Conservation (phyloP, 2,888 invertebrate species). For the Fragum whitleyi region DNA sequence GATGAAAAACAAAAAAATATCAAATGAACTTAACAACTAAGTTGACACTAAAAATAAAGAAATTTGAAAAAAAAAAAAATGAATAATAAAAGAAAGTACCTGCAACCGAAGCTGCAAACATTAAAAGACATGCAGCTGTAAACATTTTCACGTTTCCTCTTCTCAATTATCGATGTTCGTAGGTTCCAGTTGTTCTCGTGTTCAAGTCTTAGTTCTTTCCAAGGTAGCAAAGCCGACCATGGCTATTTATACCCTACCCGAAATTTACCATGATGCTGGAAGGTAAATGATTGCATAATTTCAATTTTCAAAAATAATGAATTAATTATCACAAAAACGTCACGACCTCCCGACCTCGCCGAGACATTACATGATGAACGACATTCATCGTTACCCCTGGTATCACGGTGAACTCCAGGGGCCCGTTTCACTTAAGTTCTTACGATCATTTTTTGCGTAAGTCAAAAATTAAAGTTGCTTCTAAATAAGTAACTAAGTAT, state of each 20-base stretch:
- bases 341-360: background rate
- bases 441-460: no score
- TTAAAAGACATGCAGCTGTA: background rate
- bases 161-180: no score
- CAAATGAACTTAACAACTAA: no score
- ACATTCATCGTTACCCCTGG: no score
- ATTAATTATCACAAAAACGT: background rate
- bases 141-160: background rate
- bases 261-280: background rate
- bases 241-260: background rate
- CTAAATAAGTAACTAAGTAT: no score
- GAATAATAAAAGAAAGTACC: background rate
- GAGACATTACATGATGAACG: background rate
- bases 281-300: background rate
- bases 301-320: background rate
- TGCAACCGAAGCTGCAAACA: slow-evolving; percentile 18
- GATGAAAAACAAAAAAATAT: no score
- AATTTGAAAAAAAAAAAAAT: background rate
- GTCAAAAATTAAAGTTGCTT: no score
- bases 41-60: background rate
- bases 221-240: background rate
- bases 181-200: no score
- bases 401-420: no score
- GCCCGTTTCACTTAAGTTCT: no score
- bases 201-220: background rate